Percentiles rank a stretch among this genome's conserved stretches.
Conservation (phyloP, 2,797 vertebrate genomes). For the Takifugu ocellatus region DNA sequence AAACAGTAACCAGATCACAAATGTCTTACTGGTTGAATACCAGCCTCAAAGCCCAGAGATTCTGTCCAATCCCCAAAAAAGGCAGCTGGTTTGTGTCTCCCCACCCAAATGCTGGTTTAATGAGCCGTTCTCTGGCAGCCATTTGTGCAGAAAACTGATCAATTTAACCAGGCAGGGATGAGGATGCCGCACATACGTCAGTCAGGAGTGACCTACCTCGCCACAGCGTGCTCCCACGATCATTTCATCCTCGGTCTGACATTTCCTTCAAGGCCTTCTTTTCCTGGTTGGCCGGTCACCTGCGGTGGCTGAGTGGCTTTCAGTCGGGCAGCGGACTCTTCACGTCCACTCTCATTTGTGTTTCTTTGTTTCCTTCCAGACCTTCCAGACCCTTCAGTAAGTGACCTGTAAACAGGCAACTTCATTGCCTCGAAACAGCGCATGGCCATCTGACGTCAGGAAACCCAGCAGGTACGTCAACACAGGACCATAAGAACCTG, state of each 20-base stretch:
- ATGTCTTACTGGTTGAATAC: too few relatives aligned
- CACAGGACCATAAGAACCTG: conserved; percentile 5
- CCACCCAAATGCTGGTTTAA: background rate
- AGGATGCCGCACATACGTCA: conserved; percentile 37
- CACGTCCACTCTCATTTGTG: conserved; percentile 55
- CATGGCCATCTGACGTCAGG: conserved; percentile 46
- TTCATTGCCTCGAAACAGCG: conserved; percentile 30
- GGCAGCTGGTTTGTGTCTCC: conserved; percentile 33
- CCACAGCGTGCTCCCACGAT: conserved; percentile 23
- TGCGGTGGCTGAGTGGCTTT: conserved; percentile 35
- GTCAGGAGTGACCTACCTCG: conserved; percentile 20
- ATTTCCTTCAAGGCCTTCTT: conserved; percentile 59
- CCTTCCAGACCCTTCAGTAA: conserved; percentile 61
- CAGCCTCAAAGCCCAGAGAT: too few relatives aligned
- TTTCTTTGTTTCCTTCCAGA: conserved; percentile 60
- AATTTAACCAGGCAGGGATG: conserved; percentile 9
- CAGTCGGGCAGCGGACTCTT: conserved; percentile 41
- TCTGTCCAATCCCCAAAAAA: background rate
- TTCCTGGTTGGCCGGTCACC: conserved; percentile 59
- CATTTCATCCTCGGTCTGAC: conserved; percentile 46
- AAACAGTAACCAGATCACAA: too few relatives aligned
- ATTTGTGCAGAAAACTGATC: conserved; percentile 59
- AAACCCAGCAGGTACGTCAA: conserved; percentile 60
- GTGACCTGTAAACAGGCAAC: conserved; percentile 52
- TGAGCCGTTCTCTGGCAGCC: conserved; percentile 40